Evolutionary conservation across 1,140 invertebrate species (phyloP).

Genomic region (Tetramorium parvispinum): DNA sequence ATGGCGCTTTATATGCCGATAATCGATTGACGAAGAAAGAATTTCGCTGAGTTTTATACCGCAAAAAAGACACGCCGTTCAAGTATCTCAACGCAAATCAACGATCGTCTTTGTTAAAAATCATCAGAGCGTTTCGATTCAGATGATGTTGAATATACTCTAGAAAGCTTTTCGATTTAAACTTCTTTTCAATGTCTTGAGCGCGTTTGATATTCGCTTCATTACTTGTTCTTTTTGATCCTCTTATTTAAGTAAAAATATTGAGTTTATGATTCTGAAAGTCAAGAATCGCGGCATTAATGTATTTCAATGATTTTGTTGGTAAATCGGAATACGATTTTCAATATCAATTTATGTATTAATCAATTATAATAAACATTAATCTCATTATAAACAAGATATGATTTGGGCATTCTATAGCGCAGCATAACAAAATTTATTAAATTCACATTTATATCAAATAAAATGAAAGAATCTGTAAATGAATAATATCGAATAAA

Average conservation of each 20-base stretch:
- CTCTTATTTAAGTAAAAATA: slow-evolving; percentile 19
- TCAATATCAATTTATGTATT: neutral
- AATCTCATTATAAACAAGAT: slow-evolving; percentile 13
- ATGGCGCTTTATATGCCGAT: slow-evolving; percentile 13
- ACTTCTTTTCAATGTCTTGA: slow-evolving; percentile 14
- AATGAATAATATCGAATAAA: neutral
- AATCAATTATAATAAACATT: neutral
- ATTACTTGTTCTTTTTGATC: neutral
- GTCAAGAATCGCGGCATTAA: neutral
- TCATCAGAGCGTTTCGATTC: slow-evolving; percentile 11
- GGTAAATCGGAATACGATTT: neutral
- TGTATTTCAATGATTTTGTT: neutral
- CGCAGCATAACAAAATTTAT: neutral
- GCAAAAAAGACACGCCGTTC: slow-evolving; percentile 19
- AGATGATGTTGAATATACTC: slow-evolving; percentile 19
- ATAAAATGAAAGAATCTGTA: neutral
- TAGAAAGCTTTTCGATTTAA: slow-evolving; percentile 31
- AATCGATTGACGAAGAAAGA: slow-evolving; percentile 53
- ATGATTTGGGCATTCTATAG: neutral
- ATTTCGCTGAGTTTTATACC: slow-evolving; percentile 12
- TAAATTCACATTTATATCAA: neutral
- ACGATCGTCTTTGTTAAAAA: slow-evolving; percentile 39
- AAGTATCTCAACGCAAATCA: slow-evolving; percentile 35
- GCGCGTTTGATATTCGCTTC: slow-evolving; percentile 7
- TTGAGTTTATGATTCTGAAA: slow-evolving; percentile 14